Evolutionary conservation across 2,888 invertebrate species (phyloP), one percentile per base, ranked within the genome.

Genomic region (Apotomis betuletana): DNA sequence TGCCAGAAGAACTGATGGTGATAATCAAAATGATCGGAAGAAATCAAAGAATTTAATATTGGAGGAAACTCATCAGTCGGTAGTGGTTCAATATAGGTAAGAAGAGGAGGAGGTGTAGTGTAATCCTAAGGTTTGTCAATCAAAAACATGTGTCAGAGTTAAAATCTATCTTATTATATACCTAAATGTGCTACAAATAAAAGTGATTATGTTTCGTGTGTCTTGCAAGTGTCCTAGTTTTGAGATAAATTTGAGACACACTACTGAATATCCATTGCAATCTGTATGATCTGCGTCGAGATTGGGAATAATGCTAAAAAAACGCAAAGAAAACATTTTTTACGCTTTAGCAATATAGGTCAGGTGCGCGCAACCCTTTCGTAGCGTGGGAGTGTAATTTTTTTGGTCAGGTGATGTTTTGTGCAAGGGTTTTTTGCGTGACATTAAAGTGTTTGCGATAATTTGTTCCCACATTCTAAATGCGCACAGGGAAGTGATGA

Each of bases 301-400:
- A 85, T 85, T 83, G 80, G 83, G 83, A 86, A 89, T 88, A 88
- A 87, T 87, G 85, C 86, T 89, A 88, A 91, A 92, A 92, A 92
- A 92, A 88, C 79, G 80, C 82, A 81, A 85, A 88, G 87, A 91
- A 91, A 90, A 89, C 85, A 85, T 76, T 80, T 80, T 83, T 83
- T 83, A 84, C 87, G 85, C 86, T 83, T 80, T 82, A 78, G 77
- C 77, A 78, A 93, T 92, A 89, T 93, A 92, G 93, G 93, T 93
- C 93, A 93, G 93, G 93, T 93, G 93, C 87, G 84, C 79, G 87
- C 87, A 93, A 93, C 93, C 93, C 93, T 93, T 92, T 91, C 88
- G 83, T 77, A 82, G 89, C 92, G 92, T 93, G 92, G 93, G 93
- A 92, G 93, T 89, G 77, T 75, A 77, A 59, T 81, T 82, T 91